Conservation (phyloP, 2,797 vertebrate genomes). For the Erethizon dorsatum region DNA sequence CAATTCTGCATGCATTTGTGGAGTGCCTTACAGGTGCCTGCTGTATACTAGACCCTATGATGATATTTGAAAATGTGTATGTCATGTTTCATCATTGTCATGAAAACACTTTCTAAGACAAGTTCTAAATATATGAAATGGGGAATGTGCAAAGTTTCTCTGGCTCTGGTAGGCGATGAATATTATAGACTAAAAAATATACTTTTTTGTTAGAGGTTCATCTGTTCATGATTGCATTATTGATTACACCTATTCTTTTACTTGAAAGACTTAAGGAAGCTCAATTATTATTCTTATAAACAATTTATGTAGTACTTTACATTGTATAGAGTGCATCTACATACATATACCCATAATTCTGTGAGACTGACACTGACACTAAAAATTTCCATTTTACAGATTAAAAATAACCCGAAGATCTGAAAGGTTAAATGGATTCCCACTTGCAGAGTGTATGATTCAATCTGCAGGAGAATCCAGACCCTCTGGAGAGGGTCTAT, state of each 20-base stretch:
- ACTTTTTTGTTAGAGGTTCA: not conserved
- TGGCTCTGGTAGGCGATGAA: not conserved
- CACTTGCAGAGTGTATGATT: not conserved
- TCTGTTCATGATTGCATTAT: not conserved
- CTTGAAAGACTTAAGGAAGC: conserved; percentile 5
- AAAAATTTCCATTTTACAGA: not conserved
- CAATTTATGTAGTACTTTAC: not conserved
- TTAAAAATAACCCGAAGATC: not conserved
- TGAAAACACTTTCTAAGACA: not conserved
- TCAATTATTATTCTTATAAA: not conserved
- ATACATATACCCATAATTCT: not conserved
- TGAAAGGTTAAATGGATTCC: not conserved
- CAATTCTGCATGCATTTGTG: not conserved
- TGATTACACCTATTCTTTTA: conserved; percentile 25
- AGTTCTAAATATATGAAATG: not conserved
- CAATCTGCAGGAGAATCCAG: not conserved
- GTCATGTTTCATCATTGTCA: not conserved
- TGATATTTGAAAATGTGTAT: not conserved
- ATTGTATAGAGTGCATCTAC: not conserved
- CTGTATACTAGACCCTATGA: not conserved
- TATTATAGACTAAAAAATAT: not conserved
- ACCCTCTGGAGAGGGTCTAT: not conserved
- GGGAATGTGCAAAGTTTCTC: not conserved
- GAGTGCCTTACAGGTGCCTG: not conserved
- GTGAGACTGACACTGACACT: not conserved